phyloP scores from a whole-genome alignment of 2,797 vertebrate genomes.

The Oryzias dopingdopingensis region DNA sequence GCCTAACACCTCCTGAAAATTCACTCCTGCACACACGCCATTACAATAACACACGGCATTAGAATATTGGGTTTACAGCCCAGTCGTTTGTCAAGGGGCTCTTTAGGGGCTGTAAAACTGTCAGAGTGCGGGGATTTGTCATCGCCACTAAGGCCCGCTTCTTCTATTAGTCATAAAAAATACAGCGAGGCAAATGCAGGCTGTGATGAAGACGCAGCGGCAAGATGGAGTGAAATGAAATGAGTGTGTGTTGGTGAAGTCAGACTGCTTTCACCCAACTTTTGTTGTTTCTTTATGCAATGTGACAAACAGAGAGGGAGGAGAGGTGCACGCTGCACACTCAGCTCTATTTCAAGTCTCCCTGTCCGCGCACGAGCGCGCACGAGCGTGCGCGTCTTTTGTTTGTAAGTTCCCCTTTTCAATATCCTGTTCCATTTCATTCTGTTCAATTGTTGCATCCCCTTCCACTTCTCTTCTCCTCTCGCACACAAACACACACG shows the following conservation, averaged over 20 bases:
- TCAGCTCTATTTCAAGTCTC: slow-evolving; percentile 28
- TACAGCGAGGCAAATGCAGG: slow-evolving; percentile 74
- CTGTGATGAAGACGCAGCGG: slow-evolving; percentile 56
- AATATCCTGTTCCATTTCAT: slow-evolving; percentile 64
- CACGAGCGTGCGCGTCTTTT: slow-evolving; percentile 22
- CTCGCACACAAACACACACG: slow-evolving; percentile 24
- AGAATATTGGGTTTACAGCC: slow-evolving; percentile 89
- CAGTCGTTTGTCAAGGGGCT: slow-evolving; percentile 84
- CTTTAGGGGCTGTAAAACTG: slow-evolving; percentile 94
- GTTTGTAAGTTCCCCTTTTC: slow-evolving; percentile 62
- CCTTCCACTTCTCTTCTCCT: slow-evolving; percentile 32
- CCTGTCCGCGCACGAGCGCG: slow-evolving; percentile 6
- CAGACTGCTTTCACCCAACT: slow-evolving; percentile 52
- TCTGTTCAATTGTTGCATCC: slow-evolving; percentile 50
- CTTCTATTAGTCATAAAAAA: slow-evolving; percentile 91
- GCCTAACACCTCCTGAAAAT: slow-evolving; percentile 87
- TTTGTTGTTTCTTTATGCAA: slow-evolving; percentile 61
- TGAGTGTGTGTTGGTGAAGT: slow-evolving; percentile 19
- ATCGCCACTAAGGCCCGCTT: slow-evolving; percentile 83
- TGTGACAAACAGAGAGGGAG: slow-evolving; percentile 20
- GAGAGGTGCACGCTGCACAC: slow-evolving; percentile 5
- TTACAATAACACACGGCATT: slow-evolving; percentile 79
- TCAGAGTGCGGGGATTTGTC: slow-evolving; percentile 87
- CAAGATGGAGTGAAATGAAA: slow-evolving; percentile 24
- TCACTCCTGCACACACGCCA: slow-evolving; percentile 46